A percentile compares a stretch with the other conserved stretches of the same genome.
phyloP scores from a whole-genome alignment of 2,888 invertebrate species.

The Eupithecia abbreviata region DNA sequence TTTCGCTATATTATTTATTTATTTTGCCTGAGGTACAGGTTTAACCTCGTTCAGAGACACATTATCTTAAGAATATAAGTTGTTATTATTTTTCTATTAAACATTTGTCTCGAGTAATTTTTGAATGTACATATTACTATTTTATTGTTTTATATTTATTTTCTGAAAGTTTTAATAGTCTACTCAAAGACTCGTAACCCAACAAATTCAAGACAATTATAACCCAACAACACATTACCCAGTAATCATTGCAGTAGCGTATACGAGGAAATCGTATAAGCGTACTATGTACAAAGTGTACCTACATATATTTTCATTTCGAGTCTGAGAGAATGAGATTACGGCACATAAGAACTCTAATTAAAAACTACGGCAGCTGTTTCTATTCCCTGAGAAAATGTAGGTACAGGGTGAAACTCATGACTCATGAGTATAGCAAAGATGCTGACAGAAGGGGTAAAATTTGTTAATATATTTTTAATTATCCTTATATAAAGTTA shows the following conservation, averaged over 20 bases:
- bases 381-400: slow-evolving; percentile 17
- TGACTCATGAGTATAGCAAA: background rate
- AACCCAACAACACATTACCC: background rate
- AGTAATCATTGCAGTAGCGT: background rate
- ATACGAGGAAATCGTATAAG: background rate
- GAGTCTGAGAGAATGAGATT: slow-evolving; percentile 28
- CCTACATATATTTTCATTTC: slow-evolving; percentile 24
- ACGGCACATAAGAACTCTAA: slow-evolving; percentile 23
- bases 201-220: too few relatives aligned
- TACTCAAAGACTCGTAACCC: too few relatives aligned
- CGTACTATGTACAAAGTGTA: background rate
- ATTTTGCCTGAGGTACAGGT: too few relatives aligned
- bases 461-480: background rate
- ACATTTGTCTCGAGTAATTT: too few relatives aligned
- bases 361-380: slow-evolving; percentile 25
- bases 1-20: too few relatives aligned
- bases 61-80: too few relatives aligned
- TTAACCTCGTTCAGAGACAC: too few relatives aligned
- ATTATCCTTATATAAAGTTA: too few relatives aligned
- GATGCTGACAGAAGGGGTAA: background rate
- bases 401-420: background rate
- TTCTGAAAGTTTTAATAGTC: too few relatives aligned
- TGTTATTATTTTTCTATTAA: too few relatives aligned
- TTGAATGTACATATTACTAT: too few relatives aligned
- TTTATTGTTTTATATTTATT: too few relatives aligned